Conservation (phyloP, 1,140 invertebrate species). For the Lepidurus couesii region DNA sequence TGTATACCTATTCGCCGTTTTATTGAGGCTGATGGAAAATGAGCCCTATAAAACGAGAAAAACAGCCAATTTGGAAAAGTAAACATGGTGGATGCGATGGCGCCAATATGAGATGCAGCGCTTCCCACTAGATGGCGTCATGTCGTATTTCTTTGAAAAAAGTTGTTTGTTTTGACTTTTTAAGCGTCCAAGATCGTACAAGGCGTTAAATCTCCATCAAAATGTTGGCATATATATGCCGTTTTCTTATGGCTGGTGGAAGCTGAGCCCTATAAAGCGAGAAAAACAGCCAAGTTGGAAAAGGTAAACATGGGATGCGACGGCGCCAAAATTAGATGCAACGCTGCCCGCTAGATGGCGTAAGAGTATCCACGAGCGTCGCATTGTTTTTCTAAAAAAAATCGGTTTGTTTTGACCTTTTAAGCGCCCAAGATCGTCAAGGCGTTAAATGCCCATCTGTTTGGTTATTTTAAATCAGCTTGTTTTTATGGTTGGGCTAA, state of each 20-base stretch:
- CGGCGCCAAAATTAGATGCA: not conserved
- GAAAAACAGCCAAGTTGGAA: not conserved
- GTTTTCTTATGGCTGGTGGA: no score
- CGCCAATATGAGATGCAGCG: not conserved
- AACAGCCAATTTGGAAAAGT: not conserved
- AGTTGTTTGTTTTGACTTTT: not conserved
- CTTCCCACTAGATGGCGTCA: not conserved
- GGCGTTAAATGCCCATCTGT: not conserved
- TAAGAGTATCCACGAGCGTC: not conserved
- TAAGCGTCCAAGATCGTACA: not conserved
- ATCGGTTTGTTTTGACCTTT: not conserved
- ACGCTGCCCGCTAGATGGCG: not conserved
- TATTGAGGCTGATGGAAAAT: not conserved
- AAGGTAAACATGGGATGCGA: not conserved
- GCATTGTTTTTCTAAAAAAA: not conserved
- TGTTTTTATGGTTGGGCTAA: not conserved
- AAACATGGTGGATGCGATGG: not conserved
- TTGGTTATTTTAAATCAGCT: conserved; percentile 9
- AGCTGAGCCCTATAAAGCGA: not conserved
- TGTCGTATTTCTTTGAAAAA: not conserved
- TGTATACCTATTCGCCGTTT: not conserved
- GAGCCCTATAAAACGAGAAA: not conserved
- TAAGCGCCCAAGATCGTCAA: not conserved
- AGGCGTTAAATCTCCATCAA: not conserved
- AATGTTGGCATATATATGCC: no score